Percentiles rank a stretch among this genome's conserved stretches.
Conservation (phyloP, 2,888 invertebrate species). For the Agriotes lineatus region DNA sequence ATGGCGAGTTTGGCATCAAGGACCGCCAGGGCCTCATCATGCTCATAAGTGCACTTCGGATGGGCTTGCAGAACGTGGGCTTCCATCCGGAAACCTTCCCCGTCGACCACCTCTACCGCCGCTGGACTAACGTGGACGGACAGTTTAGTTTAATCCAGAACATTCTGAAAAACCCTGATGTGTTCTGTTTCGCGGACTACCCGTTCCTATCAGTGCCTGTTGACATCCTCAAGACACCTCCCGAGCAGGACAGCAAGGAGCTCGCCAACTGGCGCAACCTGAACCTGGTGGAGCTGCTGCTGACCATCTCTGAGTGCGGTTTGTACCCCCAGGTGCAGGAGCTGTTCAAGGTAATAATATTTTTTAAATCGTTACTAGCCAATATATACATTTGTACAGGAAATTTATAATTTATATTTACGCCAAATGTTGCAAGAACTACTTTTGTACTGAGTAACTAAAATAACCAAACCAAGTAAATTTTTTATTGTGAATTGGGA, state of each 20-base stretch:
- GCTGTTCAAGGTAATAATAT: constrained; percentile 91
- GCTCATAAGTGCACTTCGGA: constrained; percentile 84
- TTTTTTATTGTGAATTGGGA: too few species aligned
- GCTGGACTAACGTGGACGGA: constrained; percentile 95
- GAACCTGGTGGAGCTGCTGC: constrained; percentile 88
- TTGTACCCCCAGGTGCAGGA: constrained; percentile 84
- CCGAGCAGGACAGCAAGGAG: constrained; percentile 95
- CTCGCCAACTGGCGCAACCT: constrained; percentile 93
- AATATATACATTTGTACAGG: too few species aligned
- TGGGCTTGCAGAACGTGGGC: constrained; percentile 82
- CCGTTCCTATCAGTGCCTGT: constrained; percentile 88
- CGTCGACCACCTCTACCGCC: constrained; percentile 88
- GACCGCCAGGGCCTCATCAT: constrained; percentile 88
- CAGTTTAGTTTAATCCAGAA: constrained; percentile 90
- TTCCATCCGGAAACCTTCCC: constrained; percentile 84
- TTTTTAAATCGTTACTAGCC: too few species aligned
- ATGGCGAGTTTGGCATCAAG: constrained; percentile 88
- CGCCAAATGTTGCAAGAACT: too few species aligned
- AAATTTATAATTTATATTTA: too few species aligned
- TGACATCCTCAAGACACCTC: constrained; percentile 92
- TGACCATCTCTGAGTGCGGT: constrained; percentile 89
- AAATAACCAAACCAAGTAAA: too few species aligned
- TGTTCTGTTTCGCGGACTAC: constrained; percentile 95
- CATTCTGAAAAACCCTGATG: constrained; percentile 90
- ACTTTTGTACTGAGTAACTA: too few species aligned